Evolutionary conservation across 2,888 invertebrate species (phyloP).

Genomic region (Miltochrista miniata): DNA sequence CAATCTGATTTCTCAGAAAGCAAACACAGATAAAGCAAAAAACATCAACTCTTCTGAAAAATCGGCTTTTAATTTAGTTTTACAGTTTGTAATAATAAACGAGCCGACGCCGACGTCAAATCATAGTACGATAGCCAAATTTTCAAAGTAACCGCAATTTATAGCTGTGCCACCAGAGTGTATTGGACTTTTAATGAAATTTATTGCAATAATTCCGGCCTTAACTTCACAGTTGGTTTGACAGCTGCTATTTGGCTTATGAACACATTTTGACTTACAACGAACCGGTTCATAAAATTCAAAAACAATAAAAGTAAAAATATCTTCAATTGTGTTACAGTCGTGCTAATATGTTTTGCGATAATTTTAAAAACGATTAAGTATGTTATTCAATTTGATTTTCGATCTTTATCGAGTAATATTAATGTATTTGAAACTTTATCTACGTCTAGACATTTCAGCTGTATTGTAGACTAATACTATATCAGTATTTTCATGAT

Average conservation of each 20-base stretch:
- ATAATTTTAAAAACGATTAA: neutral
- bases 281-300: neutral
- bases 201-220: slow-evolving; percentile 14
- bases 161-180: slow-evolving; percentile 12
- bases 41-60: neutral
- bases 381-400: too few species aligned
- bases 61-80: slow-evolving; percentile 18
- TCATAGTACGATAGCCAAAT: slow-evolving; percentile 9
- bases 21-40: too few species aligned
- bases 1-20: slow-evolving; percentile 49
- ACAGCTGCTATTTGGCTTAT: slow-evolving; percentile 15
- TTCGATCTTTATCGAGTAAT: too few species aligned
- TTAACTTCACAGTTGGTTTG: slow-evolving; percentile 11
- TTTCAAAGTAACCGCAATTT: slow-evolving; percentile 16
- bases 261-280: slow-evolving; percentile 2
- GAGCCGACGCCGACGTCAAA: slow-evolving; percentile 16
- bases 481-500: too few species aligned
- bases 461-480: too few species aligned
- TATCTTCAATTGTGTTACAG: too few species aligned
- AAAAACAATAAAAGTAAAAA: too few species aligned
- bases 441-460: too few species aligned
- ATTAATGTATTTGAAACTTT: too few species aligned
- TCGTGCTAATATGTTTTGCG: neutral
- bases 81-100: slow-evolving; percentile 14
- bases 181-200: slow-evolving; percentile 13